These are phyloP conservation scores for Meloidogyne chitwoodi DNA, from an alignment of 1,140 invertebrate genomes.

Conservation along the genomic window DNA sequence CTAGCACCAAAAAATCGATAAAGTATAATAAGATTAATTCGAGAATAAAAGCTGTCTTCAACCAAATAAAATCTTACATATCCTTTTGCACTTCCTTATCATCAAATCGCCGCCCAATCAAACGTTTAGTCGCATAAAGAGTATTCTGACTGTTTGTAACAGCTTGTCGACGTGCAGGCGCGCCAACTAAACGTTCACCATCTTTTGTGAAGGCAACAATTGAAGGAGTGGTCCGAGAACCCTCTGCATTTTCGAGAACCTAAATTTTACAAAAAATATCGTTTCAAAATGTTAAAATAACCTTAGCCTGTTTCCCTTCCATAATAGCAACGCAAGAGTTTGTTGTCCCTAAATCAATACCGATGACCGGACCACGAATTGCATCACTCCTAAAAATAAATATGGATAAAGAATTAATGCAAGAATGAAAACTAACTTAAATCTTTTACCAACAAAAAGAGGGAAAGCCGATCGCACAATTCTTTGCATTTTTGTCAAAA, in stretches of 20 bases:
- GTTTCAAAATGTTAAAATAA: neutral
- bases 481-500: neutral
- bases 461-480: neutral
- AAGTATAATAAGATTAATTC: no score
- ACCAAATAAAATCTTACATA: constrained; percentile 69
- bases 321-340: neutral
- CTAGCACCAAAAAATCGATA: neutral
- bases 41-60: no score
- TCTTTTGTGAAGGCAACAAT: constrained; percentile 86
- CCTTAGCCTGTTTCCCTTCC: neutral
- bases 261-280: neutral
- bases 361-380: constrained; percentile 73
- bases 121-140: constrained; percentile 94
- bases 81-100: constrained; percentile 95
- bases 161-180: constrained; percentile 95
- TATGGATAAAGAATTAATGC: neutral
- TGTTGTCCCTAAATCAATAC: neutral
- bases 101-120: constrained; percentile 91
- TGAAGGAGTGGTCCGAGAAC: constrained; percentile 87
- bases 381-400: constrained; percentile 16
- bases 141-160: constrained; percentile 98
- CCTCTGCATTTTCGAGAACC: constrained; percentile 69
- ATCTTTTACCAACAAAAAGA: neutral
- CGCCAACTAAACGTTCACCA: constrained; percentile 87
- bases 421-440: neutral